These are phyloP conservation scores for Hoplostethus atlanticus DNA, from an alignment of 2,797 vertebrate genomes.

Conservation along the genomic window DNA sequence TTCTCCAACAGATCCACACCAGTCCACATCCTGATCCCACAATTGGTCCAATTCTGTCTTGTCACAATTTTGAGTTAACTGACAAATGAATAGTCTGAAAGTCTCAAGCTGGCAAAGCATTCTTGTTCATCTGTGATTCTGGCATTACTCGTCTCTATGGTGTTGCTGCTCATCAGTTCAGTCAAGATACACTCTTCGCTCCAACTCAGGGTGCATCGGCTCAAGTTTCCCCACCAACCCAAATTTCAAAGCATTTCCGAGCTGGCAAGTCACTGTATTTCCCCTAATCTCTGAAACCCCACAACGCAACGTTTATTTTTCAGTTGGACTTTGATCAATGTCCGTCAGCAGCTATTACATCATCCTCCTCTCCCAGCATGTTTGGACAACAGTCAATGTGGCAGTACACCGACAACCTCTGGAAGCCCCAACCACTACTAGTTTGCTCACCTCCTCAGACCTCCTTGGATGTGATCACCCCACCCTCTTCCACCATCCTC, in stretches of 20 bases:
- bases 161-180: neutral
- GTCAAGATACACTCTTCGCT: neutral
- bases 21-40: too few relatives aligned
- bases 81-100: neutral
- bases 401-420: slow-evolving; percentile 10
- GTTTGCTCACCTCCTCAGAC: too few relatives aligned
- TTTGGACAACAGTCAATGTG: slow-evolving; percentile 16
- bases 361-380: slow-evolving; percentile 16
- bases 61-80: slow-evolving; percentile 2
- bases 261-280: slow-evolving; percentile 28
- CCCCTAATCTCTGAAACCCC: slow-evolving; percentile 40
- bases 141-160: neutral
- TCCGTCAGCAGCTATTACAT: slow-evolving; percentile 46
- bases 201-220: neutral
- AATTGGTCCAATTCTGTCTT: neutral
- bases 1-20: slow-evolving; percentile 5
- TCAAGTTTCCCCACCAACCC: slow-evolving; percentile 40
- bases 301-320: slow-evolving; percentile 56
- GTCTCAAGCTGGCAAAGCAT: neutral
- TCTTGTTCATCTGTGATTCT: slow-evolving; percentile 29
- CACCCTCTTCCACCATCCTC: neutral
- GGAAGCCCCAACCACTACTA: neutral
- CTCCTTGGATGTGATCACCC: neutral
- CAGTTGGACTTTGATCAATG: slow-evolving; percentile 60
- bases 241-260: slow-evolving; percentile 21